A percentile compares a stretch with the other conserved stretches of the same genome.
Evolutionary conservation across 2,113 vertebrate species (phyloP).

Genomic region (Chlorodrepanis virens): DNA sequence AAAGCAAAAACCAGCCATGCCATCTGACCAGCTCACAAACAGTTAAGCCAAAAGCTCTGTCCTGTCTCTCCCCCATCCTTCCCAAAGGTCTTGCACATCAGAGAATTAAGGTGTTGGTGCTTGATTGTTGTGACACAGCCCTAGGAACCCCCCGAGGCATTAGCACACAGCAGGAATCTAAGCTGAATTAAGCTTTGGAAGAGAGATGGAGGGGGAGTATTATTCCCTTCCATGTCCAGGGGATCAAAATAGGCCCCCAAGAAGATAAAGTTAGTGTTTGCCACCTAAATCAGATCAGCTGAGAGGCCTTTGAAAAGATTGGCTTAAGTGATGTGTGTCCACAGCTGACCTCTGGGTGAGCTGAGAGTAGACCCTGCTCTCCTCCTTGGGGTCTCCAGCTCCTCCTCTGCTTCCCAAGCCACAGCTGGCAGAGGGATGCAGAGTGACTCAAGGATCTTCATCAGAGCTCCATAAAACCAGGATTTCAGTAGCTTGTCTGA

Average conservation of each 20-base stretch:
- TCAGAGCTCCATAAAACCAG: neutral
- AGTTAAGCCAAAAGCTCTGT: neutral
- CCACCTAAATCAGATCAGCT: neutral
- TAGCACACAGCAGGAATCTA: neutral
- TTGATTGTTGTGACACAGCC: neutral
- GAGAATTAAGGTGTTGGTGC: neutral
- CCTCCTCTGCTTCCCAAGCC: accelerated
- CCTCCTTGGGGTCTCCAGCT: neutral
- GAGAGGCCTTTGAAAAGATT: neutral
- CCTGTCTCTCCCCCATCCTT: neutral
- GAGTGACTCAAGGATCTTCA: neutral
- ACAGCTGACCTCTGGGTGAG: neutral
- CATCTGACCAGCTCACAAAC: neutral
- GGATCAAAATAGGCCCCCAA: neutral
- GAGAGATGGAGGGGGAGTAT: neutral
- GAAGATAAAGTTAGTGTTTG: neutral
- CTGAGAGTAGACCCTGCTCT: neutral
- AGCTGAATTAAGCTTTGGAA: neutral
- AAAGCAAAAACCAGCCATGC: neutral
- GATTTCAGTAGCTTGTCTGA: neutral
- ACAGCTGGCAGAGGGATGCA: neutral
- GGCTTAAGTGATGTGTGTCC: neutral
- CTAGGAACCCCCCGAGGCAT: neutral
- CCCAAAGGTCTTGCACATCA: neutral
- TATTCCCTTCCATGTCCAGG: neutral